Evolutionary conservation across 2,113 vertebrate species (phyloP).

Genomic region (Pitta sordida): DNA sequence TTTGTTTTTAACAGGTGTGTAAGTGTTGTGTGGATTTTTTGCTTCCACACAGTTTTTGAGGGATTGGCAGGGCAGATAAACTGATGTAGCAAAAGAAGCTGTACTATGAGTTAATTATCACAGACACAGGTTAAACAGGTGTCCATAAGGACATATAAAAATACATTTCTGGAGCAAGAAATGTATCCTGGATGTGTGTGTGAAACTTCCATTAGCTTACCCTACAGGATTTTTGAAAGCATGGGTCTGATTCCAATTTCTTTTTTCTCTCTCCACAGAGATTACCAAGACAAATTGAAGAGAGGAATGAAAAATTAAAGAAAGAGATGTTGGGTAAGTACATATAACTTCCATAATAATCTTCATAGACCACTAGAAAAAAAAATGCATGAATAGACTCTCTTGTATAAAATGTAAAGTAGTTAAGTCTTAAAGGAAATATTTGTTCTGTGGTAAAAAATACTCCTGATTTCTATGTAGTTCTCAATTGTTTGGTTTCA

Average conservation of each 20-base stretch:
- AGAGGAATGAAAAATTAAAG: slow-evolving; percentile 93
- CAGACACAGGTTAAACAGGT: not conserved
- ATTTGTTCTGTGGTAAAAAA: not conserved
- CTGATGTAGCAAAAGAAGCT: not conserved
- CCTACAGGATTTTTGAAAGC: not conserved
- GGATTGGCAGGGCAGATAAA: not conserved
- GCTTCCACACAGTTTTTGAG: not conserved
- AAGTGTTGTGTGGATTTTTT: not conserved
- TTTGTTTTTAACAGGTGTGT: not conserved
- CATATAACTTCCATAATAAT: not conserved
- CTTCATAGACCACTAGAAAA: not conserved
- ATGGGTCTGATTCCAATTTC: not conserved
- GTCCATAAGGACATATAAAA: not conserved
- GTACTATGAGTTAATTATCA: not conserved
- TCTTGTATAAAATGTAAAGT: not conserved
- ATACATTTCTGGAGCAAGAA: not conserved
- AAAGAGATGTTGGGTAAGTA: slow-evolving; percentile 93
- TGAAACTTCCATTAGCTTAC: not conserved
- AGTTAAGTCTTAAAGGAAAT: not conserved
- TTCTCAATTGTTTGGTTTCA: not conserved
- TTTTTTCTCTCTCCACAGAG: slow-evolving; percentile 74
- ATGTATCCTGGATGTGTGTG: not conserved
- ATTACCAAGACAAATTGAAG: slow-evolving; percentile 91
- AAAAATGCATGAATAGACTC: not conserved
- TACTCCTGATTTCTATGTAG: not conserved